These are phyloP conservation scores for Patella ulyssiponensis DNA, from an alignment of 2,888 invertebrate species.

Conservation along the genomic window DNA sequence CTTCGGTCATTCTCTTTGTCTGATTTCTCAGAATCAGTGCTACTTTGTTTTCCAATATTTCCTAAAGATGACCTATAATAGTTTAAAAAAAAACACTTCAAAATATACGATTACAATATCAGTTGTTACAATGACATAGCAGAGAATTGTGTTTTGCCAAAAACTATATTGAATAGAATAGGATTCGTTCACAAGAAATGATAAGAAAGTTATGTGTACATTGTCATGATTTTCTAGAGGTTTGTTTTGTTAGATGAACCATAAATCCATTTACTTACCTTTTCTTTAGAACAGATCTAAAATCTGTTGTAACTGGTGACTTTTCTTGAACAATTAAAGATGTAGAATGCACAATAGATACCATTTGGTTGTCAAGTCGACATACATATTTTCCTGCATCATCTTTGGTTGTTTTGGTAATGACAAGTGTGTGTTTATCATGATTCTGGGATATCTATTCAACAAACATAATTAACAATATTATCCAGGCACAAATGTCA, in stretches of 20 bases:
- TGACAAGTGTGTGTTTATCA: constrained; percentile 54
- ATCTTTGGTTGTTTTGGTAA: constrained; percentile 40
- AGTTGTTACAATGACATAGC: neutral
- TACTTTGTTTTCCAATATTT: constrained; percentile 24
- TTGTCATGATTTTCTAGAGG: too few species aligned
- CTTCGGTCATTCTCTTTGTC: constrained; percentile 30
- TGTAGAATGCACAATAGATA: constrained; percentile 49
- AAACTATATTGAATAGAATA: neutral
- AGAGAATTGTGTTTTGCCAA: neutral
- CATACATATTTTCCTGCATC: constrained; percentile 65
- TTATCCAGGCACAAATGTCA: neutral
- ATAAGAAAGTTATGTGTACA: too few species aligned
- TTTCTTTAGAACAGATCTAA: constrained; percentile 45
- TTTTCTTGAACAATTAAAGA: constrained; percentile 46
- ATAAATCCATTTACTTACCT: constrained; percentile 38
- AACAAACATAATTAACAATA: neutral
- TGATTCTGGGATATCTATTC: constrained; percentile 49
- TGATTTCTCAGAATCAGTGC: constrained; percentile 38
- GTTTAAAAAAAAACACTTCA: constrained; percentile 1
- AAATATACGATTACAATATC: neutral
- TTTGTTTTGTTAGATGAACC: too few species aligned
- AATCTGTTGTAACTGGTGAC: constrained; percentile 31
- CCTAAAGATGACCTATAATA: constrained; percentile 22
- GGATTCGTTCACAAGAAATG: too few species aligned
- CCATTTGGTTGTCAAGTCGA: constrained; percentile 50